phyloP scores from a whole-genome alignment of 2,888 invertebrate genomes.

The Nasonia oneida region DNA sequence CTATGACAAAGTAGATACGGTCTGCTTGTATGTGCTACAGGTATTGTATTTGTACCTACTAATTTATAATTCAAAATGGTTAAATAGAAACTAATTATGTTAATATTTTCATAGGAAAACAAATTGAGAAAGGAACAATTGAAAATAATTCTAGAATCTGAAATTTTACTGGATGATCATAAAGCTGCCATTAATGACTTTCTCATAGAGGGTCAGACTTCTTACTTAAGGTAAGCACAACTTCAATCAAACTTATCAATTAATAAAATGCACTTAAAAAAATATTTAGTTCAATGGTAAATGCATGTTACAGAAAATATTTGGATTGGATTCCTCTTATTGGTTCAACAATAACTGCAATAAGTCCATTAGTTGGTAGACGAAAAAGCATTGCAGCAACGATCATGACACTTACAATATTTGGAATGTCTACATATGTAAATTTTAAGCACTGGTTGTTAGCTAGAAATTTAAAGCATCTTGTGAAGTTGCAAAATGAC shows the following conservation, averaged over 20 bases:
- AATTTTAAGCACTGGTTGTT: conserved; percentile 64
- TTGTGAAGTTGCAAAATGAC: conserved; percentile 71
- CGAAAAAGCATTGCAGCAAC: conserved; percentile 60
- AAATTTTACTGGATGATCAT: conserved; percentile 75
- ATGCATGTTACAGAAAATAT: conserved; percentile 63
- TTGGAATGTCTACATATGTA: conserved; percentile 61
- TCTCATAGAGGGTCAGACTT: conserved; percentile 59
- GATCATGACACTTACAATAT: conserved; percentile 63
- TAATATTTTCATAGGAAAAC: conserved; percentile 62
- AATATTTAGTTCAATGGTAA: not conserved
- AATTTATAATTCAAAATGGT: not conserved
- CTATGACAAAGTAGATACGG: conserved; percentile 17
- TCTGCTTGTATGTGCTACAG: conserved; percentile 41
- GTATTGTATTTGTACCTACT: conserved; percentile 34
- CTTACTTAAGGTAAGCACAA: conserved; percentile 63
- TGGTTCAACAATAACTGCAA: conserved; percentile 64
- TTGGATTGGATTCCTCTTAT: conserved; percentile 65
- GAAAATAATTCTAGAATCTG: conserved; percentile 68
- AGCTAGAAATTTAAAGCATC: conserved; percentile 63
- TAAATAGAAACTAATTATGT: not conserved
- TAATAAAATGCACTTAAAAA: not conserved
- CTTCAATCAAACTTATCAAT: not conserved
- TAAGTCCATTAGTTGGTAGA: conserved; percentile 60
- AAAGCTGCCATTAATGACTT: conserved; percentile 67
- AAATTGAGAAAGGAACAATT: conserved; percentile 66